These are phyloP conservation scores for Sipha maydis DNA, from an alignment of 2,888 invertebrate species.

Conservation along the genomic window DNA sequence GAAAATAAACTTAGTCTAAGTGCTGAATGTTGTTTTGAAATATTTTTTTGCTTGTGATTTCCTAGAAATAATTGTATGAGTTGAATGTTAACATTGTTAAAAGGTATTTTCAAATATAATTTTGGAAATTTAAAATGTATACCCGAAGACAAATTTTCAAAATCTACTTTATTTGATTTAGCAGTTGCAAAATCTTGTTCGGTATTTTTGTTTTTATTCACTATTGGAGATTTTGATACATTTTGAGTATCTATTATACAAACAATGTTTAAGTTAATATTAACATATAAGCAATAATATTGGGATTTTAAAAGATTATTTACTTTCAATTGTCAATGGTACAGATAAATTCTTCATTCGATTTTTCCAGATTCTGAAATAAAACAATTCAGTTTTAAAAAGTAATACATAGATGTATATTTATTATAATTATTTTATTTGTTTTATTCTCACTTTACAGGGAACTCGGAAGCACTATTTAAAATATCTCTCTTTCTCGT, in stretches of 20 bases:
- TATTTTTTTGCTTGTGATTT: slow-evolving; percentile 4
- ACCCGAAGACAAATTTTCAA: slow-evolving; percentile 55
- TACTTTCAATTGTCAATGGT: no score
- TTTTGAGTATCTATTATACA: neutral
- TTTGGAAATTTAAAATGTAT: neutral
- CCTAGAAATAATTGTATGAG: slow-evolving; percentile 17
- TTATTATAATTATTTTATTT: neutral
- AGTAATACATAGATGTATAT: no score
- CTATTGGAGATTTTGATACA: neutral
- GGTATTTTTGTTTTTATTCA: neutral
- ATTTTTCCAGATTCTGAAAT: no score
- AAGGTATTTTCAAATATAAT: neutral
- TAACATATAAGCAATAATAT: neutral
- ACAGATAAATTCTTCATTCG: no score
- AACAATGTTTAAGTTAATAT: neutral
- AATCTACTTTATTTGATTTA: slow-evolving; percentile 34
- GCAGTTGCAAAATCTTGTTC: neutral
- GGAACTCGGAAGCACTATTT: slow-evolving; percentile 9
- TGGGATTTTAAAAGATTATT: neutral
- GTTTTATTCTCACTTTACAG: slow-evolving; percentile 27
- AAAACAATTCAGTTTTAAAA: no score
- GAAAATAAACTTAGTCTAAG: slow-evolving; percentile 76
- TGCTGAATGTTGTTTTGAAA: slow-evolving; percentile 64
- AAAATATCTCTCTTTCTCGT: neutral
- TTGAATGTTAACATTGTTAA: neutral